Percentiles rank a stretch among this genome's conserved stretches.
Evolutionary conservation across 2,888 invertebrate genomes (phyloP).

Genomic region (Drosophila acutilabella): DNA sequence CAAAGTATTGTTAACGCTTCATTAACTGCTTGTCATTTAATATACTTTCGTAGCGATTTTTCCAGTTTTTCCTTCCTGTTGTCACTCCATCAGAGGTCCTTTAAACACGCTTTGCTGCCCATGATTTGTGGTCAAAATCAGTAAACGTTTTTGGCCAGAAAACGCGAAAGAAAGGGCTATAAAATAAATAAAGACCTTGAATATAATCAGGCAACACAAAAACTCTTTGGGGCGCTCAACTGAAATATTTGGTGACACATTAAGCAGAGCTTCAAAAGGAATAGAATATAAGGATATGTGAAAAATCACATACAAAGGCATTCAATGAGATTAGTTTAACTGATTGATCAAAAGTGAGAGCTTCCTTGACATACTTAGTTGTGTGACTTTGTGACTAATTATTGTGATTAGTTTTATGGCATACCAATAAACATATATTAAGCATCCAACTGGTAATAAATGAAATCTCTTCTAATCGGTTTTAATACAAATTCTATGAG

Average conservation of each 20-base stretch:
- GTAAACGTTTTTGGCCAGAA: constrained; percentile 52
- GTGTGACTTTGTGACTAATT: neutral
- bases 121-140: constrained; percentile 63
- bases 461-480: neutral
- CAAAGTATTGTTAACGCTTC: constrained; percentile 65
- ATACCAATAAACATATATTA: neutral
- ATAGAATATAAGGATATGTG: too few species aligned
- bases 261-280: neutral
- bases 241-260: constrained; percentile 11
- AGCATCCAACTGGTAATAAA: too few species aligned
- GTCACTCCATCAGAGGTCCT: constrained; percentile 69
- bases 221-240: constrained; percentile 1
- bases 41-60: constrained; percentile 69
- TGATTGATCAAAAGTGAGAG: neutral
- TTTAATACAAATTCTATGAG: too few species aligned
- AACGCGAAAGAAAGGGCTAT: constrained; percentile 41
- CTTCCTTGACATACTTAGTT: neutral
- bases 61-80: constrained; percentile 59
- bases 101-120: constrained; percentile 31
- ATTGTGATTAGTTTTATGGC: neutral
- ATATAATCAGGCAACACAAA: constrained; percentile 16
- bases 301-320: too few species aligned
- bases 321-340: too few species aligned
- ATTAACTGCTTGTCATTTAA: constrained; percentile 78
- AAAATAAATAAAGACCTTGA: constrained; percentile 57